These are phyloP conservation scores for Caranx melampygus DNA, from an alignment of 2,113 vertebrate species.

Conservation along the genomic window DNA sequence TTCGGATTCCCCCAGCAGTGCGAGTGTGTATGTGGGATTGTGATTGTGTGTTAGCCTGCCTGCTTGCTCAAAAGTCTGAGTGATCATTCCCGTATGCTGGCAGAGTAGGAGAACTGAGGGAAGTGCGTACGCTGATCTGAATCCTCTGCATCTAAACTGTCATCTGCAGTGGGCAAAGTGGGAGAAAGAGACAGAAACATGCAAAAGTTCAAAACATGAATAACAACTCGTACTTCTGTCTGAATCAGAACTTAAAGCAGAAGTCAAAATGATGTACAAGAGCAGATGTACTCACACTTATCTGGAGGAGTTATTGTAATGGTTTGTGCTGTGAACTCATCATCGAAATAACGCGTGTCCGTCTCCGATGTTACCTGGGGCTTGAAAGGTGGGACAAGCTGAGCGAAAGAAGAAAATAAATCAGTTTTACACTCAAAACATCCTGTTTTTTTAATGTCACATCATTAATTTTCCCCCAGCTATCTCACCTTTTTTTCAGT, in stretches of 20 bases:
- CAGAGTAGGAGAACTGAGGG: constrained; percentile 96
- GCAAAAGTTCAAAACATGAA: neutral
- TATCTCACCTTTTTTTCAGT: constrained; percentile 89
- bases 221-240: neutral
- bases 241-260: neutral
- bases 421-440: constrained; percentile 3
- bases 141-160: constrained; percentile 89
- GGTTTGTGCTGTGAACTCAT: constrained; percentile 94
- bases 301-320: constrained; percentile 96
- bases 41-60: constrained; percentile 73
- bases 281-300: constrained; percentile 87
- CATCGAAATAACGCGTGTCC: constrained; percentile 94
- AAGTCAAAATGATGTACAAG: neutral
- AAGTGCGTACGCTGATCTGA: constrained; percentile 92
- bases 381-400: constrained; percentile 94
- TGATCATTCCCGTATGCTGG: constrained; percentile 91
- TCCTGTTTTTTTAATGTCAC: neutral
- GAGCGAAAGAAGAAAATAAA: constrained; percentile 9
- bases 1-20: constrained; percentile 69
- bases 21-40: constrained; percentile 71
- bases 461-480: neutral
- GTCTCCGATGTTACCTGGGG: constrained; percentile 96
- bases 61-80: constrained; percentile 66
- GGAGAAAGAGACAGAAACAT: neutral
- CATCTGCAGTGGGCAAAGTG: constrained; percentile 82